phyloP scores from a whole-genome alignment of 92 coral and sea anemone genomes.

The Montipora capitata region DNA sequence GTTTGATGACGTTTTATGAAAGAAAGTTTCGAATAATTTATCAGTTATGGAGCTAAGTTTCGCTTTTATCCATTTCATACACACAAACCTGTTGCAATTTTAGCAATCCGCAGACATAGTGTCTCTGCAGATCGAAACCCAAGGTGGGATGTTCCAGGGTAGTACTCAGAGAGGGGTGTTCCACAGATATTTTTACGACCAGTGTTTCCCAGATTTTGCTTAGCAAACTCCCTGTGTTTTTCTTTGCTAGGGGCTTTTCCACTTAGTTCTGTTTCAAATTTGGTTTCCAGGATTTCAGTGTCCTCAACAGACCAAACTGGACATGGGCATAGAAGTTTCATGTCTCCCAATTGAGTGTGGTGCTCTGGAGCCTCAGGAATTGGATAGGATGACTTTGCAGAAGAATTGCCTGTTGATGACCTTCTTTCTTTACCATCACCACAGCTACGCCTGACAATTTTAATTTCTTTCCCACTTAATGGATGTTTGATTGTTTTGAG shows the following conservation, averaged over 20 bases:
- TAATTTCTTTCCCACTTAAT: constrained; percentile 20
- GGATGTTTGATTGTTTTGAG: constrained; percentile 34
- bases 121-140: constrained; percentile 68
- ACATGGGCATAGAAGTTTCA: constrained; percentile 48
- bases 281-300: constrained; percentile 23
- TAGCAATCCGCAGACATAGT: too few relatives aligned
- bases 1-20: too few relatives aligned
- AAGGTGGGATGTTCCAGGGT: constrained; percentile 69
- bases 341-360: constrained; percentile 63
- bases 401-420: constrained; percentile 63
- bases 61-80: too few relatives aligned
- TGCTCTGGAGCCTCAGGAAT: constrained; percentile 70
- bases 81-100: too few relatives aligned
- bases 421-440: constrained; percentile 74
- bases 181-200: constrained; percentile 49
- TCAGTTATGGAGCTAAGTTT: not conserved
- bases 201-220: constrained; percentile 57
- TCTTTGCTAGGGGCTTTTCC: constrained; percentile 55
- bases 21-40: too few relatives aligned
- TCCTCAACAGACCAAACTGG: constrained; percentile 59
- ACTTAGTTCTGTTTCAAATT: constrained; percentile 8
- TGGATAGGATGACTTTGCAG: constrained; percentile 73
- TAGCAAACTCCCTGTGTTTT: constrained; percentile 67
- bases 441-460: constrained; percentile 44
- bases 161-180: constrained; percentile 57